Evolutionary conservation across 23 tunicate genomes (phyloP).

Genomic region (Phallusia fumigata): DNA sequence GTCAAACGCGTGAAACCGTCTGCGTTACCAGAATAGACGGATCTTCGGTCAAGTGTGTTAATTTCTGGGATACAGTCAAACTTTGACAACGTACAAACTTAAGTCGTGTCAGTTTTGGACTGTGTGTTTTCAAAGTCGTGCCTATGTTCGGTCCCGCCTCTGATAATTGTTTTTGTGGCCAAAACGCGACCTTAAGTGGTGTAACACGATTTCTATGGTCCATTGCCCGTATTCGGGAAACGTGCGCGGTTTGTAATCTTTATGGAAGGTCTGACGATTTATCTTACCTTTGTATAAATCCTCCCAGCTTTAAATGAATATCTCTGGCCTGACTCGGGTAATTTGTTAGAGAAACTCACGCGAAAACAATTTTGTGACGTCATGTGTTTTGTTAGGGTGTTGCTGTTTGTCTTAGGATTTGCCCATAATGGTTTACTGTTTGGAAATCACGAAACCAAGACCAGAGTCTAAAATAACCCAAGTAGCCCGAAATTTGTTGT

Average conservation of each 20-base stretch:
- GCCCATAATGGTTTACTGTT: no score
- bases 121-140: no score
- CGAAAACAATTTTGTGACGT: conserved; percentile 1
- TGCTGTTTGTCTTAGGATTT: not conserved
- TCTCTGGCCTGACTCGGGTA: not conserved
- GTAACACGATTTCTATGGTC: not conserved
- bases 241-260: not conserved
- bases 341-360: conserved; percentile 1
- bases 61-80: no score
- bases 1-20: not conserved
- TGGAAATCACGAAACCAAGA: no score
- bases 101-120: no score
- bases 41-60: no score
- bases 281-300: not conserved
- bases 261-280: not conserved
- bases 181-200: not conserved
- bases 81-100: no score
- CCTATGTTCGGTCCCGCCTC: no score
- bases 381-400: not conserved
- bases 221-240: not conserved
- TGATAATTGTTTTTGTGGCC: not conserved
- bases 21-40: no score
- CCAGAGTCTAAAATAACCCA: no score
- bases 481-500: no score
- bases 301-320: not conserved